A percentile compares a stretch with the other conserved stretches of the same genome.
phyloP scores from a whole-genome alignment of 1,140 invertebrate genomes.

The Drosophila ficusphila region DNA sequence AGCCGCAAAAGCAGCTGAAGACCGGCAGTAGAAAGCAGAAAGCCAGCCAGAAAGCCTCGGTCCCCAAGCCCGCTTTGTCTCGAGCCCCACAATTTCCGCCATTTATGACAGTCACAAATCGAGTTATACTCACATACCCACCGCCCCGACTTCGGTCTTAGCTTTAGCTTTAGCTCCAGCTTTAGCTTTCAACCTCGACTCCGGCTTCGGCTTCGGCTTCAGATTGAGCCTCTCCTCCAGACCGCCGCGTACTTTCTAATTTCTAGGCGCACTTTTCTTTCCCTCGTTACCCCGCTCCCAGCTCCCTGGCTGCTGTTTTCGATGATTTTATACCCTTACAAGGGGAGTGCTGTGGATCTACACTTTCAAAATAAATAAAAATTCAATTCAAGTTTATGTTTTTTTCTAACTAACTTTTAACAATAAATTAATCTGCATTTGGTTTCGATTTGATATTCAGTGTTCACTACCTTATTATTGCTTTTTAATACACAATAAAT shows the following conservation, averaged over 20 bases:
- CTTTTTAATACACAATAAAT: too few relatives aligned
- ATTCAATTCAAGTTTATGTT: neutral
- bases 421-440: too few relatives aligned
- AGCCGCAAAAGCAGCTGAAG: constrained; percentile 59
- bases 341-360: too few relatives aligned
- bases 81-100: constrained; percentile 79
- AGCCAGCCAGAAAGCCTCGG: constrained; percentile 61
- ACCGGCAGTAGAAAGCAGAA: constrained; percentile 69
- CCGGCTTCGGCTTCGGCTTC: constrained; percentile 16
- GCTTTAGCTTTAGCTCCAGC: constrained; percentile 13
- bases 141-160: constrained; percentile 6
- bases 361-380: too few relatives aligned
- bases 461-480: too few relatives aligned
- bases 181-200: neutral
- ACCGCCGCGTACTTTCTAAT: constrained; percentile 76
- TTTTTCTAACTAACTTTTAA: neutral
- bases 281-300: constrained; percentile 21
- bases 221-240: constrained; percentile 38
- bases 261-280: constrained; percentile 73
- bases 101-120: constrained; percentile 83
- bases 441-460: too few relatives aligned
- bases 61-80: constrained; percentile 54
- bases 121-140: constrained; percentile 77
- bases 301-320: constrained; percentile 54
- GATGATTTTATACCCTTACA: constrained; percentile 42